Evolutionary conservation across 1,140 invertebrate genomes (phyloP), one percentile per base, ranked within the genome.

Genomic region (Eueides isabella): DNA sequence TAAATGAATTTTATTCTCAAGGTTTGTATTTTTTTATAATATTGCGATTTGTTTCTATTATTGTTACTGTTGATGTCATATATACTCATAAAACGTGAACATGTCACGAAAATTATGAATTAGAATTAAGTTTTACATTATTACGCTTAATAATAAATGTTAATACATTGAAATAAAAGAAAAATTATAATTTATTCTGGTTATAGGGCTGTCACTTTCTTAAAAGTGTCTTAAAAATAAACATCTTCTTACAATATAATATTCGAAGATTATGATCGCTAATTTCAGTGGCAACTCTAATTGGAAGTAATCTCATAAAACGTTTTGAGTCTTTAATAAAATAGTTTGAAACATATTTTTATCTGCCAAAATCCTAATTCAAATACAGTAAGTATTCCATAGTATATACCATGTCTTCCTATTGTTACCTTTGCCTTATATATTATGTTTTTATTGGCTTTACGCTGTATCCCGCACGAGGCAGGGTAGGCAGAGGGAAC

Each of bases 341-440:
- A 73, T 64, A 19, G 31, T 64, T 29, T 41, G 19, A 62, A 41
- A 72, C 33, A 38, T 38, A 38, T 38, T 7, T 35, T 30, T 61
- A 66, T 62, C 67, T 75, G 73, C 77, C 77, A 78, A 78, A 72
- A 72, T 65, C 71, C 65, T 65, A 72, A 65, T 69, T 38, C 61
- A 65, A 72, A 74, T 67, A 74, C 72, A 68, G n/a, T n/a, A n/a
- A n/a, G n/a, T n/a, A n/a, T n/a, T n/a, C n/a, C n/a, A n/a, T n/a
- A n/a, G n/a, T 66, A 31, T 61, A 31, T 19, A 76, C 61, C 67
- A 70, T 70, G 69, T 78, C 67, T 78, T 67, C 67, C 70, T 61
- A 41, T 26, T 48, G n/a, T 19, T 48, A 55, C 23, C 5, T 23
- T 55, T 4, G 23, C 23, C 2, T 55, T 26, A 11, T 26, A 55